Percentiles rank a stretch among this genome's conserved stretches.
Evolutionary conservation across 92 coral and sea anemone genomes (phyloP).

Genomic region (Pocillopora grandis): DNA sequence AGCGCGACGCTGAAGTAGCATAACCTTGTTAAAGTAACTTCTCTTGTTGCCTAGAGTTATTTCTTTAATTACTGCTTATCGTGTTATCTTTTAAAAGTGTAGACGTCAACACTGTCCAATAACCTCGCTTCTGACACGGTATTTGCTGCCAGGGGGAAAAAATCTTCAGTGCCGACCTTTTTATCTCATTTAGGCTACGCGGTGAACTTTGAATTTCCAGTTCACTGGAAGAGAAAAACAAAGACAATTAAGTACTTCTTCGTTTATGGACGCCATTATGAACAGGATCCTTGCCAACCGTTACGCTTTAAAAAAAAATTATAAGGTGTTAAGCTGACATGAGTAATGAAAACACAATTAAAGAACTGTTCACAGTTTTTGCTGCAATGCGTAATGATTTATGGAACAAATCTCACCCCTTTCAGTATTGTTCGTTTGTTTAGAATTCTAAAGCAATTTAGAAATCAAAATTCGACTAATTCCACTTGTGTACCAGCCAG

Average conservation of each 20-base stretch:
- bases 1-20: constrained; percentile 23
- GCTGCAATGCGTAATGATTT: neutral
- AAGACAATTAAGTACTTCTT: constrained; percentile 3
- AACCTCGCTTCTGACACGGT: constrained; percentile 13
- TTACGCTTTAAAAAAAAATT: constrained; percentile 19
- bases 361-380: constrained; percentile 41
- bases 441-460: constrained; percentile 4
- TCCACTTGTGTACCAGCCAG: neutral
- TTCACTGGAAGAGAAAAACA: constrained; percentile 7
- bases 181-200: constrained; percentile 13
- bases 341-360: constrained; percentile 31
- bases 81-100: constrained; percentile 21
- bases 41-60: constrained; percentile 33
- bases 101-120: constrained; percentile 38
- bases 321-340: constrained; percentile 56
- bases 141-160: constrained; percentile 12
- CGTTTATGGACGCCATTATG: constrained; percentile 22
- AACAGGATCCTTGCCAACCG: neutral
- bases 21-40: constrained; percentile 38
- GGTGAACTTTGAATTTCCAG: constrained; percentile 42
- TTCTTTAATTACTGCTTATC: constrained; percentile 36
- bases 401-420: neutral
- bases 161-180: neutral
- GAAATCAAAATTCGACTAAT: neutral
- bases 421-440: neutral